Evolutionary conservation across 64 coral and sea anemone genomes (phyloP), one percentile per base, ranked within the genome.

Genomic region (Platygyra sinensis): DNA sequence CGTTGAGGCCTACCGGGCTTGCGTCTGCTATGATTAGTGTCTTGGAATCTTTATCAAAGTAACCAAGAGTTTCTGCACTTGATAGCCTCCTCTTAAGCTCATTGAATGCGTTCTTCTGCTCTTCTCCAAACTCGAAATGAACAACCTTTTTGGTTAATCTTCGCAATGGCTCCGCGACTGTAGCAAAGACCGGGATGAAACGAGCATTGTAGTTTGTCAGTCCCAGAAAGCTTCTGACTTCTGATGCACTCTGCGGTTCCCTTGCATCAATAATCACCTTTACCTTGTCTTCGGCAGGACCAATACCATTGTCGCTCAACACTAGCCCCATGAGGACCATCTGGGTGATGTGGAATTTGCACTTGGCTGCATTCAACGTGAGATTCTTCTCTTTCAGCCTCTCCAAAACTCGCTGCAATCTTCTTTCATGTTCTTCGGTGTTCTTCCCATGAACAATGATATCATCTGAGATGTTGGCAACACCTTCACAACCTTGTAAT

Each of bases 111-210:
- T 62, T 89, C 27, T 14, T 60, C 61, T 89, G 73, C 73, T 89
- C 73, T 5, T 89, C 51, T 30, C 87, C 50, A 67, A 67, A 86
- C 49, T 46, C 31, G 63, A 89, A 89, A 55, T 20, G 28, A 25
- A 36, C 73, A 17, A 5, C 87, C 39, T 89, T 89, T 73, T 64
- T 77, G 11, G 87, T 77, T 16, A 89, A 57, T 46, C 55, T 57
- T 3, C 87, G 52, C 25, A 74, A 25, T 54, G 81, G 81, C 24
- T 64, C 59, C 30, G 81, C 27, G 29, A 75, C 50, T 22, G 67
- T 87, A 1, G 86, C 86, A 74, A 73, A 87, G 33, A 75, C 71
- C 31, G 86, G 86, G 31, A 87, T 87, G 20, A 87, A 87, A 20
- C 39, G 86, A 7, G 71, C 86, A 87, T 75, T 87, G 86, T 74